phyloP scores from a whole-genome alignment of 2,797 vertebrate species.

The Numenius phaeopus region DNA sequence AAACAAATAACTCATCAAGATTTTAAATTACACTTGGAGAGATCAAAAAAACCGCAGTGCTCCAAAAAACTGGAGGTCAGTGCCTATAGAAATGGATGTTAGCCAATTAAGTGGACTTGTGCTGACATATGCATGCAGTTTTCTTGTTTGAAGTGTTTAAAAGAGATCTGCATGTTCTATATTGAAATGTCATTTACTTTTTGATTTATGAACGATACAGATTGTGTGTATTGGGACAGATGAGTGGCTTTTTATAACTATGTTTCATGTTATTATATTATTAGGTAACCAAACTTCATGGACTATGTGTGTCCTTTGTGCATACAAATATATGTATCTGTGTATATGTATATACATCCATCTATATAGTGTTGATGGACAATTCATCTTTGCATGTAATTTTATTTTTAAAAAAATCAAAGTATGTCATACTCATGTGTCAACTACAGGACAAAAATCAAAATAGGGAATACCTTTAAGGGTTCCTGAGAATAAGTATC shows the following conservation, averaged over 20 bases:
- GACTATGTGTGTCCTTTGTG: neutral
- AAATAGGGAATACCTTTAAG: neutral
- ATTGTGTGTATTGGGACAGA: neutral
- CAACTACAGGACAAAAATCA: conserved; percentile 25
- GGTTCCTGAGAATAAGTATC: conserved; percentile 9
- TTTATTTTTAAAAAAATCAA: neutral
- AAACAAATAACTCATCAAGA: neutral
- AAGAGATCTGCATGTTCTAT: neutral
- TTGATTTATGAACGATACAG: neutral
- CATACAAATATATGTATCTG: neutral
- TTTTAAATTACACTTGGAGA: neutral
- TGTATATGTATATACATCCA: too few species aligned
- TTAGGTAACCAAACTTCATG: neutral
- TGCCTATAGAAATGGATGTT: neutral
- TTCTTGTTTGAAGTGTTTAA: neutral
- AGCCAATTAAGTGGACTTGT: neutral
- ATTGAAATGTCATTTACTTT: neutral
- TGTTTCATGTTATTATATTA: neutral
- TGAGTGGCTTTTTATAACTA: neutral
- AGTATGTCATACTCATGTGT: conserved; percentile 23
- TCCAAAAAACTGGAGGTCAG: neutral
- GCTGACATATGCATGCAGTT: neutral
- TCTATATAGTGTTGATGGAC: neutral
- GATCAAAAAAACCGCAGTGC: neutral
- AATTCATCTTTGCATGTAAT: conserved; percentile 13